Conservation (phyloP, 92 coral and sea anemone species). For the Paramuricea clavata region DNA sequence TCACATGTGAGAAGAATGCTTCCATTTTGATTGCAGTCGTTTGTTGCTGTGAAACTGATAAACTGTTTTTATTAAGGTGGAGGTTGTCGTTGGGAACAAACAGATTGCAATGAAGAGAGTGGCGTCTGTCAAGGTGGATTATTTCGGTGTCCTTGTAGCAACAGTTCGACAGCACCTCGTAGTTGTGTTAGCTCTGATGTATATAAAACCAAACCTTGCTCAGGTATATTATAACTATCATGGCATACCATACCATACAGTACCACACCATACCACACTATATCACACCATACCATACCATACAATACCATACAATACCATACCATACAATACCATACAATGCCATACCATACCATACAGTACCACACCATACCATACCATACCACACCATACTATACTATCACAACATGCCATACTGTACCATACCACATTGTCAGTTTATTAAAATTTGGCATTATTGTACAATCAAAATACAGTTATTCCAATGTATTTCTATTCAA, state of each 20-base stretch:
- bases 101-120: slow-evolving; percentile 6
- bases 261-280: neutral
- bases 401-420: neutral
- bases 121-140: slow-evolving; percentile 15
- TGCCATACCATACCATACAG: neutral
- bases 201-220: slow-evolving; percentile 21
- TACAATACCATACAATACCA: neutral
- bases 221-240: neutral
- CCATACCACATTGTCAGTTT: slow-evolving; percentile 16
- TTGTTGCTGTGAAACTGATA: no score
- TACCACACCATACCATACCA: slow-evolving; percentile 19
- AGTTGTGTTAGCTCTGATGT: slow-evolving; percentile 21
- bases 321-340: neutral
- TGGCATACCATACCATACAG: neutral
- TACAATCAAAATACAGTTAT: no score
- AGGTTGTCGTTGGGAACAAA: slow-evolving; percentile 15
- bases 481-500: no score
- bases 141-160: slow-evolving; percentile 26
- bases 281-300: slow-evolving; percentile 1
- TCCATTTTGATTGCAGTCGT: no score
- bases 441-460: no score
- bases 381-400: slow-evolving; percentile 18
- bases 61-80: slow-evolving; percentile 13
- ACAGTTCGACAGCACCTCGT: slow-evolving; percentile 2
- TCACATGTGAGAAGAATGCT: no score